Base-by-base conservation (phyloP, 92 coral and sea anemone species). In the Phenganax subtilis region DNA sequence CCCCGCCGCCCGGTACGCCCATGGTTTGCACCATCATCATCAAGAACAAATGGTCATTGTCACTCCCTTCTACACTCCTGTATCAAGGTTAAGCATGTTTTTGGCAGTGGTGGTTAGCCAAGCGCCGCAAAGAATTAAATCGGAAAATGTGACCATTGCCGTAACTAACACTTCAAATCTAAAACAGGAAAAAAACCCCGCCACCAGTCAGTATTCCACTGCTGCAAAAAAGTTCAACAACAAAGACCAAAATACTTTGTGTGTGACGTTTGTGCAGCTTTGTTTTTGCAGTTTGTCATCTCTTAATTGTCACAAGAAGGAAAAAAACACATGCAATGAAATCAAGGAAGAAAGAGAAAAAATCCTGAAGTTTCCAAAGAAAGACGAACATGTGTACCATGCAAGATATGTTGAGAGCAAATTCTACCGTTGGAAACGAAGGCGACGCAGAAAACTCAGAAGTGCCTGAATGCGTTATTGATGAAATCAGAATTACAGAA, bases 331-430 rank as follows among this genome's bases (percentile, higher is more conserved):
- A 27, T 15, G 14, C 51, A 51, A 20, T 4, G 72, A 67, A 17
- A 67, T 31, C 72, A 67, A 20, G 72, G 72, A 67, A 67, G 51
- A 28, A 67, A 67, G 12, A 51, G 51, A 5, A 67, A 67, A 15
- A 67, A 4, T 27, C 2, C 51, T 2, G 72, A 67, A 67, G 52
- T 53, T 15, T 53, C 51, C 8, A 0, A 31, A 11, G 72, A 31
- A 67, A 31, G 51, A 67, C 72, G 52, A 67, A 67, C 10, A 53
- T 53, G 5, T 0, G 72, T 67, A 67, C 72, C 51, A 67, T 67
- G 28, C 72, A 28, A 67, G 72, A 67, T 67, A 67, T 67, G 72
- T 53, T 67, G 51, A 67, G 72, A 67, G 72, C 72, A 67, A 67
- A 67, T 20, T 16, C 3, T 15, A 67, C 12, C 17, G 12, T 67